phyloP scores from a whole-genome alignment of 2,113 vertebrate species.

The Gopherus flavomarginatus region DNA sequence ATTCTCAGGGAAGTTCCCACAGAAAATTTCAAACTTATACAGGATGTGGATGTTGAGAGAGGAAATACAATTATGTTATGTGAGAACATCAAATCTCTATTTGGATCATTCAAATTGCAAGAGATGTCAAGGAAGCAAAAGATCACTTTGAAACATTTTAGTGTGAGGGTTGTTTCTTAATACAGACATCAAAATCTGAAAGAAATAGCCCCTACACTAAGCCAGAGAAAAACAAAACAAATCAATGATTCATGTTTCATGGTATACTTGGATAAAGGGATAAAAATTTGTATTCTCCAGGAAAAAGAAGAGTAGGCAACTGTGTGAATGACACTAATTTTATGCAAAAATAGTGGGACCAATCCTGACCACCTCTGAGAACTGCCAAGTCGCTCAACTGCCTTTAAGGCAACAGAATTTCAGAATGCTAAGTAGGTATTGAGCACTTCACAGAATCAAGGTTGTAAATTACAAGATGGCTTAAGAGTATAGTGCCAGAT shows the following conservation, averaged over 20 bases:
- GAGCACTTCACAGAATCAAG: neutral
- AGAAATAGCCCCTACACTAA: neutral
- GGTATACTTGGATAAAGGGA: neutral
- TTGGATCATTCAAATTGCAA: neutral
- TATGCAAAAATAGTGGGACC: neutral
- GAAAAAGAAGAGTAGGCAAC: neutral
- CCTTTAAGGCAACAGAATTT: neutral
- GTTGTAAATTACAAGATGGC: neutral
- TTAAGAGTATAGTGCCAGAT: fast-evolving
- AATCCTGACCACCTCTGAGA: neutral
- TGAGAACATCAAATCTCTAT: neutral
- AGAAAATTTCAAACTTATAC: neutral
- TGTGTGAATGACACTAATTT: neutral
- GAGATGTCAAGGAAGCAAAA: neutral
- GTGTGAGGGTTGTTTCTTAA: neutral
- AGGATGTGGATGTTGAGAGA: neutral
- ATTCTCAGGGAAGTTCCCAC: neutral
- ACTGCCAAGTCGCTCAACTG: neutral
- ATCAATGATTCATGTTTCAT: neutral
- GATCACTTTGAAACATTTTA: neutral
- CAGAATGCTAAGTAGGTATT: neutral
- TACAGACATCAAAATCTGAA: neutral
- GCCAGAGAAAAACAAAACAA: neutral
- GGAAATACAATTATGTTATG: neutral
- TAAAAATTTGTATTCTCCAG: neutral